These are phyloP conservation scores for Iguana delicatissima DNA, from an alignment of 2,797 vertebrate genomes.

Conservation along the genomic window DNA sequence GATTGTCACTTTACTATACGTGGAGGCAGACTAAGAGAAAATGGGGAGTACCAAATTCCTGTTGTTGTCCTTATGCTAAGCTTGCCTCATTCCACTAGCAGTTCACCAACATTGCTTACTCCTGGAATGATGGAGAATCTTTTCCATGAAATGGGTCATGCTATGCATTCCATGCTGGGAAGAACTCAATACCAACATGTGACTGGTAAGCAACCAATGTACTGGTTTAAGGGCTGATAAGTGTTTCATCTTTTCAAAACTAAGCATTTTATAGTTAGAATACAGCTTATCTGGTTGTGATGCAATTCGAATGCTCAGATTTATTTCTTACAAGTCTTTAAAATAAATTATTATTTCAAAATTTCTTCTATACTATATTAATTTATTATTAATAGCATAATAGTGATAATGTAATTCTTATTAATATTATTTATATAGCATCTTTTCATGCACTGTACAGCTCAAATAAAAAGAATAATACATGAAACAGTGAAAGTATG, in stretches of 20 bases:
- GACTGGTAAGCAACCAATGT: slow-evolving; percentile 83
- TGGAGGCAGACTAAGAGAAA: slow-evolving; percentile 88
- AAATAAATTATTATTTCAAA: no score
- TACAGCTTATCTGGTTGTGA: not conserved
- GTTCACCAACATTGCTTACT: slow-evolving; percentile 87
- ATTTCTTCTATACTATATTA: no score
- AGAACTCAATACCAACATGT: slow-evolving; percentile 96
- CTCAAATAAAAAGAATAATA: no score
- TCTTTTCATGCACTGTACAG: no score
- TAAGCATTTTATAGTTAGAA: not conserved
- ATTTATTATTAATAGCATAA: no score
- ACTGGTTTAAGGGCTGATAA: not conserved
- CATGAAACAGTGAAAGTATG: no score
- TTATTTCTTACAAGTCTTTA: not conserved
- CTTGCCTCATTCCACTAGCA: slow-evolving; percentile 85
- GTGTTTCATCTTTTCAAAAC: not conserved
- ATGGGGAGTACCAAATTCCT: slow-evolving; percentile 92
- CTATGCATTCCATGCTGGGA: slow-evolving; percentile 99
- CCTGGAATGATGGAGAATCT: slow-evolving; percentile 99
- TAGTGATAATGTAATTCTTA: no score
- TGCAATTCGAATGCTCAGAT: not conserved
- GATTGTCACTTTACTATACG: slow-evolving; percentile 98
- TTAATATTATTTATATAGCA: no score
- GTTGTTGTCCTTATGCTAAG: slow-evolving; percentile 97
- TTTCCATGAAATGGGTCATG: slow-evolving; percentile 99